Conservation (phyloP, 2,888 invertebrate species). For the Lumbricus terrestris region DNA sequence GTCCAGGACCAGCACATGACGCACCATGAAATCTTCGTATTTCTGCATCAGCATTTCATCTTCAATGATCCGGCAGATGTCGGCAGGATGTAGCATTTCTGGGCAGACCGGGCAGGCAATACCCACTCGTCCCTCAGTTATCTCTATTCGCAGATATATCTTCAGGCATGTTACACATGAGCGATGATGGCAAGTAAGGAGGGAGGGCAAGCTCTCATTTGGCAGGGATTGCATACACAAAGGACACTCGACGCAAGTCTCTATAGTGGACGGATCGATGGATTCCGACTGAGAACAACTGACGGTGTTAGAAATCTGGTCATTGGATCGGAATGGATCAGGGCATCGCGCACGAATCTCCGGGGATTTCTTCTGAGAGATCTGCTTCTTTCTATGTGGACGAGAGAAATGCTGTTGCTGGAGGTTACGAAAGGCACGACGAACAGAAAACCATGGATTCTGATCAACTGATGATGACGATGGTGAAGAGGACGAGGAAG, state of each 20-base stretch:
- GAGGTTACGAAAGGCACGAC: constrained; percentile 7
- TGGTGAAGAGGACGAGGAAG: not conserved
- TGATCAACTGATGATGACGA: not conserved
- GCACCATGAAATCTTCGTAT: constrained; percentile 91
- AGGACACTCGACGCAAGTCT: constrained; percentile 35
- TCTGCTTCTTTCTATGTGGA: not conserved
- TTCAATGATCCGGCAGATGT: constrained; percentile 61
- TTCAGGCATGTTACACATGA: constrained; percentile 84
- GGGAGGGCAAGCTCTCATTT: constrained; percentile 69
- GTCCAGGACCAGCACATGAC: constrained; percentile 86
- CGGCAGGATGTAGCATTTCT: constrained; percentile 86
- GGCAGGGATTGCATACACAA: constrained; percentile 36
- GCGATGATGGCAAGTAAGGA: constrained; percentile 72
- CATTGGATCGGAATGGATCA: not conserved
- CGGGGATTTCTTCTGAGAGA: not conserved
- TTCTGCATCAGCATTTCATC: constrained; percentile 77
- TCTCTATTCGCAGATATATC: constrained; percentile 88
- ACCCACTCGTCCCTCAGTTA: constrained; percentile 79
- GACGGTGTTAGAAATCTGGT: not conserved
- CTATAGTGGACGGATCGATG: not conserved
- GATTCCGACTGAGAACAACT: not conserved
- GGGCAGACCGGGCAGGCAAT: constrained; percentile 88
- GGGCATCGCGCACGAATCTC: not conserved
- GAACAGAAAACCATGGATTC: constrained; percentile 10
- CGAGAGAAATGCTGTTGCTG: not conserved